Percentiles rank a stretch among this genome's conserved stretches.
Conservation (phyloP, 2,797 vertebrate species). For the Myotis pilosus region DNA sequence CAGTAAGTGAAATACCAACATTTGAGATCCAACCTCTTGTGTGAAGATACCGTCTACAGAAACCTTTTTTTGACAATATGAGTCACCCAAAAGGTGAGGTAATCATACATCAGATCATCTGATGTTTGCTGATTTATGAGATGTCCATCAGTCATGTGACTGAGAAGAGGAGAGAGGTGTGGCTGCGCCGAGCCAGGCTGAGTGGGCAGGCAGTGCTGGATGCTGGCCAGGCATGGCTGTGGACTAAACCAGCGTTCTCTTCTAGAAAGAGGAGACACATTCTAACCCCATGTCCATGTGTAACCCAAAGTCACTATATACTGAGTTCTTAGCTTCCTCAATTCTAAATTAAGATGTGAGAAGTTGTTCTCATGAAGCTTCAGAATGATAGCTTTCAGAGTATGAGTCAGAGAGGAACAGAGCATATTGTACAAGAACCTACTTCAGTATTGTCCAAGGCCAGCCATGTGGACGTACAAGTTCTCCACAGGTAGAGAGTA, state of each 20-base stretch:
- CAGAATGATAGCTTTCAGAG: neutral
- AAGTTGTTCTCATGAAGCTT: neutral
- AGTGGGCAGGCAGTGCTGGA: fast-evolving
- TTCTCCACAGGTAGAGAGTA: neutral
- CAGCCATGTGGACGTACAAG: neutral
- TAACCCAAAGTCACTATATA: neutral
- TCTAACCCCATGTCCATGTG: neutral
- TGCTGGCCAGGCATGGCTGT: fast-evolving
- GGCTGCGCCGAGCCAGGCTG: neutral
- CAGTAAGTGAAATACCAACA: neutral
- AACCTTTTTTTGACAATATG: neutral
- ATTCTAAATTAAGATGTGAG: neutral
- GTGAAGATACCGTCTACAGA: neutral
- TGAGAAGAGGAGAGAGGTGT: fast-evolving
- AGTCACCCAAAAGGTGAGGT: neutral
- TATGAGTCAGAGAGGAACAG: neutral
- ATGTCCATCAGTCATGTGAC: neutral
- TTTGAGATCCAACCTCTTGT: neutral
- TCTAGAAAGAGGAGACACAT: neutral
- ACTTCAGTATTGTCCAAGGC: neutral
- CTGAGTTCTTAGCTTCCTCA: neutral
- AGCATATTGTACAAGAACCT: neutral
- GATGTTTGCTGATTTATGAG: too few species aligned
- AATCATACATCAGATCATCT: too few species aligned
- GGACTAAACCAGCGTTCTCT: neutral